A percentile compares a stretch with the other conserved stretches of the same genome.
phyloP scores from a whole-genome alignment of 1,140 invertebrate genomes.

The Drosophila ohnishii region DNA sequence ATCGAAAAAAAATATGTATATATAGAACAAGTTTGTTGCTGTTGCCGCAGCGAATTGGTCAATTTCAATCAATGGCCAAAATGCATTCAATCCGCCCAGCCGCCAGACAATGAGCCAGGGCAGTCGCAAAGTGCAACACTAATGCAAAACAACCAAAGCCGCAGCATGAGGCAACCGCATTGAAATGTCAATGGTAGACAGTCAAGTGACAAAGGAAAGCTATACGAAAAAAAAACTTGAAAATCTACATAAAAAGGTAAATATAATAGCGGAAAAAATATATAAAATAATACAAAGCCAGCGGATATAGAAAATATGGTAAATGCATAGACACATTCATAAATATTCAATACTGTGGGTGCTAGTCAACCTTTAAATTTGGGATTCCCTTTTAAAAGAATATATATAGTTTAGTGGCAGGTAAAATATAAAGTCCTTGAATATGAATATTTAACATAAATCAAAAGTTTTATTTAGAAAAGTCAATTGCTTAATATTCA shows the following conservation, averaged over 20 bases:
- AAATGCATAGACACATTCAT: slow-evolving; percentile 3
- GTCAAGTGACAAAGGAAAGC: not conserved
- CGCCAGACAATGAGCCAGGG: slow-evolving; percentile 22
- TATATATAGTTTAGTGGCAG: not conserved
- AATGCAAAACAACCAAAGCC: slow-evolving; percentile 32
- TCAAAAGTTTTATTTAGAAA: not conserved
- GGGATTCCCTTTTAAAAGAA: not conserved
- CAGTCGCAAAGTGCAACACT: slow-evolving; percentile 27
- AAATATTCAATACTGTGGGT: slow-evolving; percentile 5
- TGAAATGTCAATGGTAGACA: slow-evolving; percentile 40
- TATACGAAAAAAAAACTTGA: not conserved
- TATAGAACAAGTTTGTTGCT: slow-evolving; percentile 6
- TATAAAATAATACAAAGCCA: not conserved
- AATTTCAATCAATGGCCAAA: slow-evolving; percentile 53
- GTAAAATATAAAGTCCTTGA: not conserved
- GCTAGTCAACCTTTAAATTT: not conserved
- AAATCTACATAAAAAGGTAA: not conserved
- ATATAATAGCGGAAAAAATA: not conserved
- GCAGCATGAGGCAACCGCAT: slow-evolving; percentile 31
- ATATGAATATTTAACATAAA: not conserved
- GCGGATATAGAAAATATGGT: slow-evolving; percentile 1
- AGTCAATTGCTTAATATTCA: not conserved
- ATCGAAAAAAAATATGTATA: not conserved
- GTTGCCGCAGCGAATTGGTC: slow-evolving; percentile 42
- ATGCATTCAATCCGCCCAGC: slow-evolving; percentile 36